phyloP scores from a whole-genome alignment of 2,888 invertebrate genomes.

The Entomobrya proxima region DNA sequence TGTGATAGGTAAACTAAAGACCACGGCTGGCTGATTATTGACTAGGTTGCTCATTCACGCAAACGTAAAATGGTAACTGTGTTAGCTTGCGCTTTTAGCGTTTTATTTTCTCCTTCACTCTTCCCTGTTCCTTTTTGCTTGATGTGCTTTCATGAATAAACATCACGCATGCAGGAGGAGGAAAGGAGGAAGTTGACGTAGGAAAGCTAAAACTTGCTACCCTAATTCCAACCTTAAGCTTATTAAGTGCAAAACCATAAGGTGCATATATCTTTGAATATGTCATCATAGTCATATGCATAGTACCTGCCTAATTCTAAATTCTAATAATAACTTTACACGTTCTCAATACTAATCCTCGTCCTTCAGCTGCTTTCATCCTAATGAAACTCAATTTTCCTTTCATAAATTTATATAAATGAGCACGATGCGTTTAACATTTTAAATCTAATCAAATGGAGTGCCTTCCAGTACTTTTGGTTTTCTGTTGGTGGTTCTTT shows the following conservation, averaged over 20 bases:
- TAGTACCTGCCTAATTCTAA: too few species aligned
- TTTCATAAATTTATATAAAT: background rate
- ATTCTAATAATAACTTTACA: background rate
- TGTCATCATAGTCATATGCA: background rate
- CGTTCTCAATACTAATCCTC: background rate
- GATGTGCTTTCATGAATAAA: constrained; percentile 44
- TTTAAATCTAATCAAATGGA: background rate
- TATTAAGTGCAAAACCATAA: background rate
- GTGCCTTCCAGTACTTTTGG: too few species aligned
- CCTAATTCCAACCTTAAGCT: constrained; percentile 22
- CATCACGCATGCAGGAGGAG: constrained; percentile 27
- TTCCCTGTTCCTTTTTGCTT: background rate
- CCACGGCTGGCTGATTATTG: background rate
- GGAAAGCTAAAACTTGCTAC: constrained; percentile 6
- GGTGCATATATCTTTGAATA: background rate
- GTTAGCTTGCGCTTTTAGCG: background rate
- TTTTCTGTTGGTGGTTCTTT: too few species aligned
- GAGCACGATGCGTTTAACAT: too few species aligned
- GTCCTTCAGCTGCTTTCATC: background rate
- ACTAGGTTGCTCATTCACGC: background rate
- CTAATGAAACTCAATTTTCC: constrained; percentile 5
- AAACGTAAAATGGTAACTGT: background rate
- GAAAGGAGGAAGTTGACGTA: constrained; percentile 19
- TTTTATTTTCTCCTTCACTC: constrained; percentile 14
- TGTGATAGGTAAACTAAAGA: background rate